These are phyloP conservation scores for Rhinogobio ventralis DNA, from an alignment of 2,797 vertebrate species.

Conservation along the genomic window DNA sequence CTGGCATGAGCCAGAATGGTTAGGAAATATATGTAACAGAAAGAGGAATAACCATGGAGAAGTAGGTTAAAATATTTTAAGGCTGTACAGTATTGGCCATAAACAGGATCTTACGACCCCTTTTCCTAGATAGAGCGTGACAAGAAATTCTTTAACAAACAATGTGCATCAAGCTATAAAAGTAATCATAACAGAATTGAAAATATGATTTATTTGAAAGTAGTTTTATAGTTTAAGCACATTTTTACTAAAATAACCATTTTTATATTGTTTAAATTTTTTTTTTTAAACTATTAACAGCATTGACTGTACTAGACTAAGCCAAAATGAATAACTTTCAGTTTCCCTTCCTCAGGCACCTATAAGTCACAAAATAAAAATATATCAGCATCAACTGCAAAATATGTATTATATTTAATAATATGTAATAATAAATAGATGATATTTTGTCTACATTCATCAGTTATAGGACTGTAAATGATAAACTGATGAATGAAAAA, in stretches of 20 bases:
- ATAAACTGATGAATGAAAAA: background rate
- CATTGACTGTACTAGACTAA: conserved; percentile 72
- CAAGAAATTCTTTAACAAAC: conserved; percentile 10
- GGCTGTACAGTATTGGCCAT: background rate
- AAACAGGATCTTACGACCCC: background rate
- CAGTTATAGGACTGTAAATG: conserved; percentile 4
- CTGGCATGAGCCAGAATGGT: background rate
- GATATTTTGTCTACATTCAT: background rate
- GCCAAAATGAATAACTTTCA: conserved; percentile 87
- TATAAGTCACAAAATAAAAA: conserved; percentile 67
- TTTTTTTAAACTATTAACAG: background rate
- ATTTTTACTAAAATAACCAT: background rate
- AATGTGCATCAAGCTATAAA: background rate
- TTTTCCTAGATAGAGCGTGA: background rate
- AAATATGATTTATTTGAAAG: conserved; percentile 28
- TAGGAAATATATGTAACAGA: background rate
- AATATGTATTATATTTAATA: background rate
- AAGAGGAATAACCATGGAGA: conserved; percentile 3
- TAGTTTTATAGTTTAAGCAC: background rate
- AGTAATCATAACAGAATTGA: background rate
- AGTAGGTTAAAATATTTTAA: background rate
- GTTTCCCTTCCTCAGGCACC: conserved; percentile 73
- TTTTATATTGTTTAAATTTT: background rate
- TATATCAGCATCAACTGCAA: background rate
- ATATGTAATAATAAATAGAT: background rate